Conservation (phyloP, 2,888 invertebrate genomes). For the Campoplex nolae region DNA sequence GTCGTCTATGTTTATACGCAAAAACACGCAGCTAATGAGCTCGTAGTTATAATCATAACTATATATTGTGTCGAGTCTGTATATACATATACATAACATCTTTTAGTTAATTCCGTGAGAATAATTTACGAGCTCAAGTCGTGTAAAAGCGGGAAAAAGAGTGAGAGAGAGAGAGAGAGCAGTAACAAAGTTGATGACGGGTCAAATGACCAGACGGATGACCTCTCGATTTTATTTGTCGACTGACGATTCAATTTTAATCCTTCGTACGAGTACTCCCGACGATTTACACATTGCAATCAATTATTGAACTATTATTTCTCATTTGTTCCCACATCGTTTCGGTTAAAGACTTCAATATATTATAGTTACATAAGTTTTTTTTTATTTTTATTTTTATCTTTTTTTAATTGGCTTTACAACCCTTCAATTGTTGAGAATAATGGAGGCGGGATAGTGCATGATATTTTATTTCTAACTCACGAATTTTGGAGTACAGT, state of each 20-base stretch:
- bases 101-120: slow-evolving; percentile 13
- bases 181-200: slow-evolving; percentile 50
- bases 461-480: not conserved
- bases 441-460: too few species aligned
- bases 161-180: not conserved
- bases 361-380: not conserved
- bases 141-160: not conserved
- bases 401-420: not conserved
- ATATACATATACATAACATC: not conserved
- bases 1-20: slow-evolving; percentile 16
- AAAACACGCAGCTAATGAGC: slow-evolving; percentile 33
- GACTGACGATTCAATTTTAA: slow-evolving; percentile 58
- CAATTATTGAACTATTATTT: slow-evolving; percentile 10
- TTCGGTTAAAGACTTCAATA: not conserved
- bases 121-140: slow-evolving; percentile 10
- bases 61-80: not conserved
- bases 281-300: not conserved
- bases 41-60: slow-evolving; percentile 6
- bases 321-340: not conserved
- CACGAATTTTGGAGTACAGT: too few species aligned
- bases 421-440: not conserved
- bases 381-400: not conserved
- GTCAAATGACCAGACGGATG: slow-evolving; percentile 55
- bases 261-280: not conserved
- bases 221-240: slow-evolving; percentile 51